Base-by-base conservation (phyloP, 53 echinoderm and acorn worm species). In the Paelopatides confundens region DNA sequence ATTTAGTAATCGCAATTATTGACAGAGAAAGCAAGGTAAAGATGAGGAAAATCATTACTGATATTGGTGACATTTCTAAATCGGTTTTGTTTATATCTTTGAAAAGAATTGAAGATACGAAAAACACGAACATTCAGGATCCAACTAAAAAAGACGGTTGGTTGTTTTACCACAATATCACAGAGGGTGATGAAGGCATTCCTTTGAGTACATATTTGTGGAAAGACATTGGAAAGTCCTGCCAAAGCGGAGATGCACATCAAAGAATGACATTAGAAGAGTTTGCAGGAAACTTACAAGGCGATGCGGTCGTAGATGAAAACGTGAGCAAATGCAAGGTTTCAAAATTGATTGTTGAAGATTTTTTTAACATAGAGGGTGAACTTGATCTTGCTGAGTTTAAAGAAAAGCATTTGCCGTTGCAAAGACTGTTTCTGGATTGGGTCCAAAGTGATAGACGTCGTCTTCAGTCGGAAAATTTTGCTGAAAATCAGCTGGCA, bases 1-100 rank as follows among this genome's bases (percentile, higher is more conserved):
- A 74, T 74, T 39, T 74, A 28, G 74, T 74, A 9, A 46, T 74
- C 14, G 74, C 74, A 39, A 28, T 74, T 40, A 40, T 74, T 29
- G 46, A 24, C 29, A 39, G 8, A 40, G 74, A 40, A 40, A 74
- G 34, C 38, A 74, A 74, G 39, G 9, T 17, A 74, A 3, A 8
- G 18, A 29, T 29, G 37, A 74, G n/a, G 24, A 2, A 40, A 6
- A 39, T 5, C 27, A 24, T 74, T 2, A n/a, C 27, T 17, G 28
- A 74, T 1, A 9, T 74, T 27, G 26, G 34, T 4, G 46, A 18
- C 12, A 27, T 2, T 21, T 74, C 39, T 0, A 46, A 26, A 74
- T 2, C 38, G 10, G 74, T 74, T 5, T 11, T 74, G n/a, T 74
- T 17, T 74, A 43, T 74, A n/a, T 74, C 47, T 29, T 46, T 74